Evolutionary conservation across 37 sponge, comb jelly and placozoan genomes (phyloP), one percentile per base, ranked within the genome.

Genomic region (Bolinopsis microptera): DNA sequence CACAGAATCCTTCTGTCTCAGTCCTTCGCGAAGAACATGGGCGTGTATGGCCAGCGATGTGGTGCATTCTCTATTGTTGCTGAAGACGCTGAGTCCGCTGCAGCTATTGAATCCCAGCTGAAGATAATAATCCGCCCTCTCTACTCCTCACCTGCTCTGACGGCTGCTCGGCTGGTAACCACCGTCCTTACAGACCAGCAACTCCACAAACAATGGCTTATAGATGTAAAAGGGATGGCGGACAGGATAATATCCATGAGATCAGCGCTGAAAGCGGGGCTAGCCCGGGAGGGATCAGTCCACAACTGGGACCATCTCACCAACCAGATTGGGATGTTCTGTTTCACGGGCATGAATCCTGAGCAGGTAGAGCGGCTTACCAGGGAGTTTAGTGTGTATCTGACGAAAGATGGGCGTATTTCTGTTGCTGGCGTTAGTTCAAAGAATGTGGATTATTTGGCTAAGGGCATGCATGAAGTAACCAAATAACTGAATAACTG

Each of bases 301-400:
- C 95, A 93, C 18, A 90, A 97, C 93, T 98, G 99, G 99, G 94
- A 93, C 1, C 97, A 97, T 92, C 72, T 98, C 34, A 94, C 93
- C 0, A 92, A 95, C 38, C 99, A 98, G 96, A 98, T 98, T 93
- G 99, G 99, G 2, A 98, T 98, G 99, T 98, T 98, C 92, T 96
- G 96, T 35, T 97, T 95, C 95, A 95, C 95, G 16, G 97, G 97
- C 3, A 80, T 98, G 69, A 94, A 39, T 38, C 74, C 83, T 0
- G 94, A 96, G 25, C 92, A 96, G 95, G 95, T 94, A 38, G 96
- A 96, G 35, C 72, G 39, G 30, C 94, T 98, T 23, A 94, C 69
- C 38, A 76, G 90, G 22, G 96, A 98, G 88, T 95, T 92, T 93
- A 95, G 92, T 40, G 94, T 98, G 25, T 98, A 96, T 93, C 94